Evolutionary conservation across 1,140 invertebrate species (phyloP), one percentile per base, ranked within the genome.

Genomic region (Zaprionus taronus): DNA sequence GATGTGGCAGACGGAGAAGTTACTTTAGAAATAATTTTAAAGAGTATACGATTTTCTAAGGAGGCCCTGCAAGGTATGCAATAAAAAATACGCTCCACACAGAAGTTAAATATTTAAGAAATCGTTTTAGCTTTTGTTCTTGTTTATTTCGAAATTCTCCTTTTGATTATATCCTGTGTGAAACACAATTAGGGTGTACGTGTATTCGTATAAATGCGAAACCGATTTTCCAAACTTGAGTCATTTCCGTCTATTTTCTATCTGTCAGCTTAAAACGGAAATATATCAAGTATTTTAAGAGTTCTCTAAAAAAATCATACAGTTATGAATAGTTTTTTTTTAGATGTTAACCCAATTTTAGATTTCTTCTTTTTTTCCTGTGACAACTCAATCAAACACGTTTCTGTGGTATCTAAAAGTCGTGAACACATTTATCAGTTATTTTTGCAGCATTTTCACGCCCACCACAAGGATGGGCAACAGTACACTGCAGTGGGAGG

Each of bases 401-500:
- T 3, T 34, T 34, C 31, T 11, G 31, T 11, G 4, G 47, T 51
- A 22, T 22, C 12, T 51, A 2, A 24, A 22, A 51, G 47, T 24
- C 47, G 20, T 51, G 20, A 14, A 51, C 4, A 47, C 41, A 4
- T 17, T 47, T n/a, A 1, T n/a, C 12, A 38, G 12, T 38, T 14
- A n/a, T n/a, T n/a, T 17, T 47, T 17, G n/a, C 15, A n/a, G 9
- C 15, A 47, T 17, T 24, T 12, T 55, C 44, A 36, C 28, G 17
- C 38, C 64, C 49, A 58, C 67, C 38, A 41, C 7, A 44, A 65
- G 22, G 41, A 34, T 44, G 44, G 17, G 26, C 5, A 69, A 36
- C 63, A 41, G n/a, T n/a, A n/a, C n/a, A n/a, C n/a, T n/a, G n/a
- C n/a, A n/a, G 57, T 75, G 63, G 78, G 44, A 28, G 22, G 26